Percentiles rank a stretch among this genome's conserved stretches.
Conservation (phyloP, 2,888 invertebrate species). For the Latrodectus elegans region DNA sequence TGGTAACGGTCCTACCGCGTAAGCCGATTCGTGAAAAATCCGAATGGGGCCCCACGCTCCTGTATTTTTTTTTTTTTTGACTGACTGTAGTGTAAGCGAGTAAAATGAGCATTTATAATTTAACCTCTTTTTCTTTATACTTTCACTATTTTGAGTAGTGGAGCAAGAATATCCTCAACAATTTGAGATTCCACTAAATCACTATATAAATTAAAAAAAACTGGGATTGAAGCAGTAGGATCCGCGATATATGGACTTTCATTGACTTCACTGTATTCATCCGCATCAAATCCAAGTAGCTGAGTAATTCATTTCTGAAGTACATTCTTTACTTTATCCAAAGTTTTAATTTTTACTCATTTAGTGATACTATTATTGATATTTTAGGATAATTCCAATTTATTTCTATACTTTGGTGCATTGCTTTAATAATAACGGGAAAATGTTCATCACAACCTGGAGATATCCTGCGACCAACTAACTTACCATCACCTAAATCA, state of each 20-base stretch:
- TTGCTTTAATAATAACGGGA: conserved; percentile 18
- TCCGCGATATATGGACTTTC: conserved; percentile 23
- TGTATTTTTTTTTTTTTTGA: too few relatives aligned
- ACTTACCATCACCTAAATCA: conserved; percentile 16
- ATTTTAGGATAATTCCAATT: conserved; percentile 16
- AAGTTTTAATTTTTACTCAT: conserved; percentile 12
- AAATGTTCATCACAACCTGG: conserved; percentile 32
- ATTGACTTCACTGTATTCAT: background rate
- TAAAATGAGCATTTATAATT: conserved; percentile 7
- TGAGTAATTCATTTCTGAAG: conserved; percentile 13
- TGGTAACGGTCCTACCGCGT: too few relatives aligned
- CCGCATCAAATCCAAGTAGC: conserved; percentile 16
- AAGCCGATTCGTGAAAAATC: too few relatives aligned
- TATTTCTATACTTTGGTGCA: conserved; percentile 11
- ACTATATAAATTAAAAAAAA: conserved; percentile 20
- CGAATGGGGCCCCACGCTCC: too few relatives aligned
- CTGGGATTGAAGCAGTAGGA: conserved; percentile 12
- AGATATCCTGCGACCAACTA: conserved; percentile 11
- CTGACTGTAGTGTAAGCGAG: background rate
- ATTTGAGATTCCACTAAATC: background rate
- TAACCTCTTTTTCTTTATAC: conserved; percentile 23
- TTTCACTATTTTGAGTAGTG: conserved; percentile 4
- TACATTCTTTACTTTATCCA: background rate
- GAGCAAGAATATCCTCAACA: background rate
- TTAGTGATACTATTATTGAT: conserved; percentile 18